Percentiles rank a stretch among this genome's conserved stretches.
phyloP scores from a whole-genome alignment of 2,888 invertebrate species.

The Ecliptopera silaceata region DNA sequence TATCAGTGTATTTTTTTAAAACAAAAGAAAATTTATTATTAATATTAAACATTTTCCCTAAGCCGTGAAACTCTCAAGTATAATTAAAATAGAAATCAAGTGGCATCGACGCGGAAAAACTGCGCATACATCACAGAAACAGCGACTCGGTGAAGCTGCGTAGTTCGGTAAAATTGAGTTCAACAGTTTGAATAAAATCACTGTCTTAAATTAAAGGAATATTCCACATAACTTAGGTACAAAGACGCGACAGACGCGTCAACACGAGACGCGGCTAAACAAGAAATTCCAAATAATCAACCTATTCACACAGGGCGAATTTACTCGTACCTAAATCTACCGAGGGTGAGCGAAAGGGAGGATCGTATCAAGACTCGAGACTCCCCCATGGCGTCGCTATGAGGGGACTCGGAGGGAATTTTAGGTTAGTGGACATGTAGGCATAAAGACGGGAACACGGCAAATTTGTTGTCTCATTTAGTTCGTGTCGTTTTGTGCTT shows the following conservation, averaged over 20 bases:
- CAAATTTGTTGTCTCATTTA: conserved; percentile 82
- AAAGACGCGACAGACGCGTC: conserved; percentile 39
- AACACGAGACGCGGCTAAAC: conserved; percentile 54
- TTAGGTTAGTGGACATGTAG: conserved; percentile 84
- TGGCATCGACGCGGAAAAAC: conserved; percentile 25
- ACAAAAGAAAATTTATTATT: neutral
- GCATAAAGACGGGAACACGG: conserved; percentile 83
- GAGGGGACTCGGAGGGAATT: conserved; percentile 77
- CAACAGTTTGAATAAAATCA: conserved; percentile 27
- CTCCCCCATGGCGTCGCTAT: conserved; percentile 74
- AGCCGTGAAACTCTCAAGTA: conserved; percentile 9
- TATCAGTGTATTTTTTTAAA: neutral
- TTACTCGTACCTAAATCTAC: conserved; percentile 71
- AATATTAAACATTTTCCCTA: conserved; percentile 5
- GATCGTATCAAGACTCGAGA: conserved; percentile 72
- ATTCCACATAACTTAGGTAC: conserved; percentile 39
- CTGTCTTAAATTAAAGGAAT: conserved; percentile 37
- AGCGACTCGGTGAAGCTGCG: conserved; percentile 10
- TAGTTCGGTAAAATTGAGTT: conserved; percentile 20
- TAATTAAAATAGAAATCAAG: conserved; percentile 21
- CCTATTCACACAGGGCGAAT: conserved; percentile 74
- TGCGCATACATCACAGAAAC: conserved; percentile 24
- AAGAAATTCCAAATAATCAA: conserved; percentile 78
- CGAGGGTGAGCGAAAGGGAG: conserved; percentile 79
- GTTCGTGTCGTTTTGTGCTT: conserved; percentile 82